phyloP scores from a whole-genome alignment of 2,113 vertebrate species.

The Pedetes capensis region DNA sequence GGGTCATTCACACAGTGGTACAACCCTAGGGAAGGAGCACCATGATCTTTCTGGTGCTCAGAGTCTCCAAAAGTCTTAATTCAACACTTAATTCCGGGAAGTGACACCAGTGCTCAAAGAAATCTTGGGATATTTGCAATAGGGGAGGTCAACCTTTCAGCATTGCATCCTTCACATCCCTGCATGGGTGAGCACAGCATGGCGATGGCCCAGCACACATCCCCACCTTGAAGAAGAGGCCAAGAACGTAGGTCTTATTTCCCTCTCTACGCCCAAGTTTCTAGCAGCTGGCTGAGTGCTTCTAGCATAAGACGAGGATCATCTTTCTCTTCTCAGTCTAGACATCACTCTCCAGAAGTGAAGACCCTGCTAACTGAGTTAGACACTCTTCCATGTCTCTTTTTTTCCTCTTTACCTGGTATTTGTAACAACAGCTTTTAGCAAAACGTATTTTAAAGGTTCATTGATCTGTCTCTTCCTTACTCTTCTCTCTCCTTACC shows the following conservation, averaged over 20 bases:
- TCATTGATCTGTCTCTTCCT: background rate
- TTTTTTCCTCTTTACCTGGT: fast-evolving
- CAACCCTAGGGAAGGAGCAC: background rate
- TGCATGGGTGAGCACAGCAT: background rate
- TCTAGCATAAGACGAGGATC: background rate
- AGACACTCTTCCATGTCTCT: background rate
- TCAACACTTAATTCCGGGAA: background rate
- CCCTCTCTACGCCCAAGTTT: background rate
- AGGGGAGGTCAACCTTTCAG: background rate
- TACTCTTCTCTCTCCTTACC: background rate
- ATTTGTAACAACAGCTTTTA: background rate
- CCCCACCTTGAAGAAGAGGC: background rate
- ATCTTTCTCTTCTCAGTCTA: background rate
- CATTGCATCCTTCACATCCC: background rate
- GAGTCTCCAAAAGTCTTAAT: background rate
- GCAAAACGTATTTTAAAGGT: too few relatives aligned
- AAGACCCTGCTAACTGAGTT: background rate
- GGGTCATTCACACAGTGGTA: background rate
- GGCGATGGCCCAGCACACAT: background rate
- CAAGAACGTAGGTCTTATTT: background rate
- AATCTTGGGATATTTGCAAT: background rate
- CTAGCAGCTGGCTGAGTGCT: background rate
- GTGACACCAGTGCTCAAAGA: background rate
- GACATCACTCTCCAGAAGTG: background rate
- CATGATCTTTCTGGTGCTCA: background rate